These are phyloP conservation scores for Deroplatys truncata DNA, from an alignment of 2,888 invertebrate species.

Conservation along the genomic window DNA sequence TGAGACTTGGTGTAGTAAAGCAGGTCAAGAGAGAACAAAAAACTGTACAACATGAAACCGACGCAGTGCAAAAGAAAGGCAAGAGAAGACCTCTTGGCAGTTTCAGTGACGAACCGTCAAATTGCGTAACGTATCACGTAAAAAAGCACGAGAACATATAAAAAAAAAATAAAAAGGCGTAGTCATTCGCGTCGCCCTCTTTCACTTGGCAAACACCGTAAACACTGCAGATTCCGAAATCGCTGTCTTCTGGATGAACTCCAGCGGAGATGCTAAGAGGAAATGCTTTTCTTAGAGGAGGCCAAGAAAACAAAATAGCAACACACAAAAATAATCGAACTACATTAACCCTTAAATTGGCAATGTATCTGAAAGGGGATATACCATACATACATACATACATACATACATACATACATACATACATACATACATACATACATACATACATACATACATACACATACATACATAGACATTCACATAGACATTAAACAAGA, in stretches of 20 bases:
- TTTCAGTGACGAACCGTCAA: not conserved
- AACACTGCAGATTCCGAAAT: not conserved
- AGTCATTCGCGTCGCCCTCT: not conserved
- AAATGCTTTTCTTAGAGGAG: not conserved
- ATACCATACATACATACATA: too few relatives aligned
- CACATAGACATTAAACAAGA: too few relatives aligned
- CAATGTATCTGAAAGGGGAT: too few relatives aligned
- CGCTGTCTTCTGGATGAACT: not conserved
- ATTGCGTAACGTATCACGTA: not conserved
- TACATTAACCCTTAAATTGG: too few relatives aligned
- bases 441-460: too few relatives aligned
- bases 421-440: too few relatives aligned
- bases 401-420: too few relatives aligned
- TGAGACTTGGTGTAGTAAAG: not conserved
- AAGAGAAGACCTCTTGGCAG: not conserved
- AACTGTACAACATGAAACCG: not conserved
- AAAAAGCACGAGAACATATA: not conserved
- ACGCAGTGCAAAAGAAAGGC: not conserved
- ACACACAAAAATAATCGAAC: too few relatives aligned
- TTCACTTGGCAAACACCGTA: not conserved
- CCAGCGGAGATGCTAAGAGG: not conserved
- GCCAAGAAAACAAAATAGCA: not conserved
- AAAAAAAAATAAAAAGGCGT: too few relatives aligned
- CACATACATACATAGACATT: too few relatives aligned
- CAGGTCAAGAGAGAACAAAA: not conserved